Evolutionary conservation across 2,113 vertebrate genomes (phyloP).

Genomic region (Poeciliopsis turrubarensis): DNA sequence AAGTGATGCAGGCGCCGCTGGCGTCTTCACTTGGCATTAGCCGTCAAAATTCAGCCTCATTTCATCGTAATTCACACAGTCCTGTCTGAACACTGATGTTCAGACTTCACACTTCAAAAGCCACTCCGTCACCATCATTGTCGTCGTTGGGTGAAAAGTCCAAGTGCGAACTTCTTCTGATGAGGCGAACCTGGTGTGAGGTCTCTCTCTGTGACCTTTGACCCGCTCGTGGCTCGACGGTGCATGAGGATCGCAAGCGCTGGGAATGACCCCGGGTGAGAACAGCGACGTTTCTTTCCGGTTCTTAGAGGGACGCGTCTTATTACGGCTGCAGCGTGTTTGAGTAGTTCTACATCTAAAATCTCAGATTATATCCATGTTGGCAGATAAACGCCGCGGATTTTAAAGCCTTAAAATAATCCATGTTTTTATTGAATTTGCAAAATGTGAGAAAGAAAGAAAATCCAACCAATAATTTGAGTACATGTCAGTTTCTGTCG

Average conservation of each 20-base stretch:
- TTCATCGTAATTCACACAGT: slow-evolving; percentile 22
- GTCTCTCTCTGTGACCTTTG: slow-evolving; percentile 32
- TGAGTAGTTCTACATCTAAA: too few relatives aligned
- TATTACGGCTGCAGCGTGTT: too few relatives aligned
- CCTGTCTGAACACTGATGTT: slow-evolving; percentile 30
- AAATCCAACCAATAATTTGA: too few relatives aligned
- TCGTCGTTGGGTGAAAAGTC: slow-evolving; percentile 13
- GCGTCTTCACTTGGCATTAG: slow-evolving; percentile 37
- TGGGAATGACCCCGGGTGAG: not conserved
- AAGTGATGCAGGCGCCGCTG: slow-evolving; percentile 11
- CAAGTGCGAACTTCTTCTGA: not conserved
- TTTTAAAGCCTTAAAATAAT: too few relatives aligned
- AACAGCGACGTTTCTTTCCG: not conserved
- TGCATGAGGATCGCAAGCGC: not conserved
- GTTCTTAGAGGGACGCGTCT: too few relatives aligned
- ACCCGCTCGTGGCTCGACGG: not conserved
- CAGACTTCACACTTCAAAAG: slow-evolving; percentile 14
- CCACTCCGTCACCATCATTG: slow-evolving; percentile 10
- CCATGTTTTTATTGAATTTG: too few relatives aligned
- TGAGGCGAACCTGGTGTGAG: not conserved
- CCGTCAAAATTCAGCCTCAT: slow-evolving; percentile 30
- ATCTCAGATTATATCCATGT: too few relatives aligned
- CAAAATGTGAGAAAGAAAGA: too few relatives aligned
- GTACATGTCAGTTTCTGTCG: too few relatives aligned
- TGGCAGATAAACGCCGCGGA: too few relatives aligned